A percentile compares a stretch with the other conserved stretches of the same genome.
These are phyloP conservation scores for Dolichoris vasculosae DNA, from an alignment of 1,140 invertebrate genomes.

Conservation along the genomic window DNA sequence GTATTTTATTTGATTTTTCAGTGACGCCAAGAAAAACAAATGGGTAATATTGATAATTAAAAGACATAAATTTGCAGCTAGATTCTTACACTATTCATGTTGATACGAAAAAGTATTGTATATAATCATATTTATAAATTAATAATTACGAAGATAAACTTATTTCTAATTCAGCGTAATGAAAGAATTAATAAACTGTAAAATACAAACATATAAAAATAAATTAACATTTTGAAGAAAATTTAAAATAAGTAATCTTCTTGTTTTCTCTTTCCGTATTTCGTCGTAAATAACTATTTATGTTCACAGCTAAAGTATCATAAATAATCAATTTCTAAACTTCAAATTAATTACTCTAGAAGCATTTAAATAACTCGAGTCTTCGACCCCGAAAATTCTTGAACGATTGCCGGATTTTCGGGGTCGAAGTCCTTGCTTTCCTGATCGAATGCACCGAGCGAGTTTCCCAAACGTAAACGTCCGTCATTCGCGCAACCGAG, in stretches of 20 bases:
- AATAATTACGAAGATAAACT: too few species aligned
- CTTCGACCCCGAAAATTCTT: not conserved
- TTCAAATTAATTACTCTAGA: not conserved
- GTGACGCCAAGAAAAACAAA: not conserved
- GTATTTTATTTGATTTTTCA: not conserved
- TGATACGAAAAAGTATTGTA: not conserved
- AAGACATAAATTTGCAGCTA: not conserved
- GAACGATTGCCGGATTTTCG: not conserved
- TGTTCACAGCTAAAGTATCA: too few species aligned
- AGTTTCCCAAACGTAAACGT: not conserved
- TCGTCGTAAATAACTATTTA: too few species aligned
- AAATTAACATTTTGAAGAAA: too few species aligned
- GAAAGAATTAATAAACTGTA: too few species aligned
- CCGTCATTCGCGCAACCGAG: slow-evolving; percentile 2
- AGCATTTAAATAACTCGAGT: not conserved
- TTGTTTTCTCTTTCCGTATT: too few species aligned
- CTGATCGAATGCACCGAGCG: not conserved
- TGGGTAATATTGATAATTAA: not conserved
- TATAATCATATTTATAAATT: not conserved
- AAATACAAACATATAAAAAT: too few species aligned
- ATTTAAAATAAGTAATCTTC: too few species aligned
- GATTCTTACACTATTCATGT: not conserved
- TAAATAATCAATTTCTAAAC: not conserved
- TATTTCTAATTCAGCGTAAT: too few species aligned
- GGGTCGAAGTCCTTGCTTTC: not conserved